phyloP scores from a whole-genome alignment of 2,888 invertebrate species.

The Leptinotarsa tumamoca region DNA sequence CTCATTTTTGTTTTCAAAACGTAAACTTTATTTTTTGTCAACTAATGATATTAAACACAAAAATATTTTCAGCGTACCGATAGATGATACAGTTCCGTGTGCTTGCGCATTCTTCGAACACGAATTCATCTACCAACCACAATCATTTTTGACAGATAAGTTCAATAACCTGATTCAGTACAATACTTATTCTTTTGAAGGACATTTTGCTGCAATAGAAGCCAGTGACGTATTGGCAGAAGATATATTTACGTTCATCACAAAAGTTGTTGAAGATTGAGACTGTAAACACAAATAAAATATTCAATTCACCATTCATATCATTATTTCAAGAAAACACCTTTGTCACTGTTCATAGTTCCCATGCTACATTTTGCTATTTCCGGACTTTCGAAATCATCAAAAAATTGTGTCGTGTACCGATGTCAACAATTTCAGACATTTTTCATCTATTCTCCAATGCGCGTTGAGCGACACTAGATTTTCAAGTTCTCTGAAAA shows the following conservation, averaged over 20 bases:
- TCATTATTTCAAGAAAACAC: no score
- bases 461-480: no score
- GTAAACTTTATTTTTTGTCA: no score
- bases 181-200: constrained; percentile 39
- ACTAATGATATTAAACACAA: not conserved
- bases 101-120: constrained; percentile 81
- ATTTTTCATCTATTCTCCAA: no score
- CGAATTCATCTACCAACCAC: constrained; percentile 74
- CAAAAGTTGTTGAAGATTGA: not conserved
- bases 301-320: not conserved
- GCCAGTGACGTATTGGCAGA: constrained; percentile 28
- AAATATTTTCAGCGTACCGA: constrained; percentile 69
- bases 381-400: no score
- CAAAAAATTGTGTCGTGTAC: no score
- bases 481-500: no score
- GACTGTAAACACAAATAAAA: not conserved
- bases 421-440: no score
- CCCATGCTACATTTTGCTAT: no score
- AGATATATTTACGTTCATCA: constrained; percentile 34
- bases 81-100: constrained; percentile 72
- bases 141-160: constrained; percentile 71
- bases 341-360: no score
- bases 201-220: constrained; percentile 49
- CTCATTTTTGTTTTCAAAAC: no score
- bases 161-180: constrained; percentile 75